Evolutionary conservation across 2,888 invertebrate species (phyloP), one percentile per base, ranked within the genome.

Genomic region (Spicauda simplicius): DNA sequence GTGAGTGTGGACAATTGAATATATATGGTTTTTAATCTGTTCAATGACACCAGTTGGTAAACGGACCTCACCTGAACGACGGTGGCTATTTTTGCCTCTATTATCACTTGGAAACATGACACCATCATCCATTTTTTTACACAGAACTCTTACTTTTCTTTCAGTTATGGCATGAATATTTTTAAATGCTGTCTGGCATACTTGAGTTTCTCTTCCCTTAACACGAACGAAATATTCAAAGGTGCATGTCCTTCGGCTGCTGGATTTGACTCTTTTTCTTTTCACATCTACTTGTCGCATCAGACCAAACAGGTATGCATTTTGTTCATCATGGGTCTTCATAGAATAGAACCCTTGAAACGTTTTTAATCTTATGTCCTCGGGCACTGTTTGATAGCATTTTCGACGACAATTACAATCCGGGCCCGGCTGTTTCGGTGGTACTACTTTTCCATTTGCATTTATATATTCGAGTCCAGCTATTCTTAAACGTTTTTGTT

Each of bases 81-180:
- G 85, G 67, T 94, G 94, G 73, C 94, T 93, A 74, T 94, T 94
- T 76, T 92, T 94, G 0, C 94, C 94, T 69, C 94, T 82, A 71
- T 94, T 94, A 72, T 94, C 94, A 80, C 93, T 91, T 7, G 94
- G 94, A 74, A 94, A 94, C 91, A 94, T 93, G 0, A 94, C 88
- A 61, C 94, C 94, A 80, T 94, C 94, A 80, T 94, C 94, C 93
- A 94, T 93, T 80, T 94, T 94, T 76, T 94, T 94, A 74, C 94
- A 94, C 0, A 94, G 82, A 0, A 94, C 94, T 79, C 94, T 80
- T 2, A 94, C 94, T 82, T 94, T 94, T 73, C 94, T 84, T 76
- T 94, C 94, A 30, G 94, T 94, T 59, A 94, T 94, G 3, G 94
- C 93, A 84, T 94, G 94, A 68, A 94, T 94, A 76, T 94, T 94